Percentiles rank a stretch among this genome's conserved stretches.
phyloP scores from a whole-genome alignment of 2,797 vertebrate species.

The Chiloscyllium punctatum region DNA sequence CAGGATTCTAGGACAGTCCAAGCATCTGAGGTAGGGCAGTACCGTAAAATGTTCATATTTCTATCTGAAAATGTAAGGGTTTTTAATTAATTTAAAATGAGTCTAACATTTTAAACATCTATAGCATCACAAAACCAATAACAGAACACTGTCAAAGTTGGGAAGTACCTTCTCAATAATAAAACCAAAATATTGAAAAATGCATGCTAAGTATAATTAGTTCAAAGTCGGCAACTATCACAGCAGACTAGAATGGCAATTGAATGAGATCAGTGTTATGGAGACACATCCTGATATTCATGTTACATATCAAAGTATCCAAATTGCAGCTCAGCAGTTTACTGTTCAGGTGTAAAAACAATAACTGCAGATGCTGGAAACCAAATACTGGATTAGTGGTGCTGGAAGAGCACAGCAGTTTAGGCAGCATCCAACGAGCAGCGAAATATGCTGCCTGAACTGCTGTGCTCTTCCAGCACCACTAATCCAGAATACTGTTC shows the following conservation, averaged over 20 bases:
- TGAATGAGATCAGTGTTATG: not conserved
- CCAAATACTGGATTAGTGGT: too few relatives aligned
- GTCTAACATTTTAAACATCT: not conserved
- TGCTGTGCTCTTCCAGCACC: too few relatives aligned
- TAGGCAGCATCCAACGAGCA: too few relatives aligned
- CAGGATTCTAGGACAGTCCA: constrained; percentile 80
- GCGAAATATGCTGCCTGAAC: too few relatives aligned
- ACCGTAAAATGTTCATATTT: constrained; percentile 80
- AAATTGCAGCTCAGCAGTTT: not conserved
- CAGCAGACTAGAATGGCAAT: not conserved
- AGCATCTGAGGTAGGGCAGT: constrained; percentile 75
- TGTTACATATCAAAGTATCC: not conserved
- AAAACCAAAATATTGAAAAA: not conserved
- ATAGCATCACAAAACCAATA: not conserved
- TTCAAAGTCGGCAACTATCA: not conserved
- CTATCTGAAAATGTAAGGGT: constrained; percentile 63
- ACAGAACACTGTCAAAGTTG: not conserved
- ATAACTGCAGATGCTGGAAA: too few relatives aligned
- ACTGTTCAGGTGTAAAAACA: not conserved
- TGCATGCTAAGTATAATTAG: not conserved
- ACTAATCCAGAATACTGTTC: too few relatives aligned
- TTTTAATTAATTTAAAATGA: not conserved
- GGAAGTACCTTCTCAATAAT: not conserved
- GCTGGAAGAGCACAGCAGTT: too few relatives aligned
- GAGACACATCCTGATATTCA: too few relatives aligned